These are phyloP conservation scores for Macrobrachium nipponense DNA, from an alignment of 1,140 invertebrate species.

Conservation along the genomic window DNA sequence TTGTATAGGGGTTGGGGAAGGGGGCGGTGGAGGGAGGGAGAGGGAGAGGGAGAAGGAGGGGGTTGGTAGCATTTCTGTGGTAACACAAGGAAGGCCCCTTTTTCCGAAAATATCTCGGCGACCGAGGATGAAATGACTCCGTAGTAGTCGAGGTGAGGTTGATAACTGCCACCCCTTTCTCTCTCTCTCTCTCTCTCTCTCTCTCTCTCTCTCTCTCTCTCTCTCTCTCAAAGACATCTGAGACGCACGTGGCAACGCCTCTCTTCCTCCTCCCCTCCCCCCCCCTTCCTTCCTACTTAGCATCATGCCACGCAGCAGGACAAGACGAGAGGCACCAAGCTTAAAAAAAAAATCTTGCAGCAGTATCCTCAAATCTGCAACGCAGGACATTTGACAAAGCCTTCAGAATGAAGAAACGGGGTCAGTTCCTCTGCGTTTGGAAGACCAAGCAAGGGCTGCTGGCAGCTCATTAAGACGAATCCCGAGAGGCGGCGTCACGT, in stretches of 20 bases:
- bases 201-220: too few species aligned
- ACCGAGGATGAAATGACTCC: background rate
- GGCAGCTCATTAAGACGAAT: too few species aligned
- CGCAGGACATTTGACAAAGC: too few species aligned
- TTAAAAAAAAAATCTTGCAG: too few species aligned
- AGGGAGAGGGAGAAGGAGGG: background rate
- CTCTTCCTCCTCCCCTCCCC: background rate
- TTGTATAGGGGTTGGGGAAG: too few species aligned
- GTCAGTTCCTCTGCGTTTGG: background rate
- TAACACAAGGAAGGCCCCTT: background rate
- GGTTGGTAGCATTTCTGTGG: background rate
- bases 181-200: too few species aligned
- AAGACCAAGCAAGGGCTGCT: background rate
- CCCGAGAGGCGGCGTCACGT: too few species aligned
- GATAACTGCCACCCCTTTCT: constrained; percentile 17
- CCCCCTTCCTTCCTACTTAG: background rate
- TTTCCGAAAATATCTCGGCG: too few species aligned
- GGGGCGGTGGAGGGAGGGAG: background rate
- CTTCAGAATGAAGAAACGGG: too few species aligned
- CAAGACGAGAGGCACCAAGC: too few species aligned
- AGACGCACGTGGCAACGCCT: constrained; percentile 33
- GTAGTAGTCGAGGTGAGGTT: background rate
- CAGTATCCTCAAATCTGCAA: too few species aligned
- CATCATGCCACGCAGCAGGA: background rate
- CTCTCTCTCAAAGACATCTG: constrained; percentile 22